A percentile compares a stretch with the other conserved stretches of the same genome.
phyloP scores from a whole-genome alignment of 2,888 invertebrate species.

The Pseudanteris insignis region DNA sequence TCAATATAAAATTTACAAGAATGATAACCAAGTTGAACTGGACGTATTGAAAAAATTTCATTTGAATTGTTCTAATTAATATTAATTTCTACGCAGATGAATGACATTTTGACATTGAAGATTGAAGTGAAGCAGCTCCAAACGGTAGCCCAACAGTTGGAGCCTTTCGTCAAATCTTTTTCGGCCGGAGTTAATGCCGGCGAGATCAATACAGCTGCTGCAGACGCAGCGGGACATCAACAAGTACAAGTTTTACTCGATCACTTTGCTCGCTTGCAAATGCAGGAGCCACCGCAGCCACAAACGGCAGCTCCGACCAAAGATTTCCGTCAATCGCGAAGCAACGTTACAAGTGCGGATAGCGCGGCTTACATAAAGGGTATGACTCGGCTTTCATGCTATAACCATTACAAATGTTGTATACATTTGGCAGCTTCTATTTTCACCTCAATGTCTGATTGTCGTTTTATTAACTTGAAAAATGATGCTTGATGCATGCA shows the following conservation, averaged over 20 bases:
- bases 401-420: too few relatives aligned
- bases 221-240: slow-evolving; percentile 67
- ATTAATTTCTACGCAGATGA: slow-evolving; percentile 71
- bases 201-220: slow-evolving; percentile 57
- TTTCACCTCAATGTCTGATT: too few relatives aligned
- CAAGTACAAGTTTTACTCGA: slow-evolving; percentile 70
- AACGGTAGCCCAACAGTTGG: slow-evolving; percentile 72
- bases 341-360: slow-evolving; percentile 56
- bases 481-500: too few relatives aligned
- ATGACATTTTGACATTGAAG: slow-evolving; percentile 73
- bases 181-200: slow-evolving; percentile 62
- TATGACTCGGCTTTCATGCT: slow-evolving; percentile 34
- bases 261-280: slow-evolving; percentile 67
- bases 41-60: too few relatives aligned
- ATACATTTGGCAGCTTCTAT: too few relatives aligned
- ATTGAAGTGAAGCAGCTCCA: slow-evolving; percentile 75
- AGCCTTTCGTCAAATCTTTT: slow-evolving; percentile 73
- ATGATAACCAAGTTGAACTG: too few relatives aligned
- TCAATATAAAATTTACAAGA: too few relatives aligned
- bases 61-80: too few relatives aligned
- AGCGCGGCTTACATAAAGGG: slow-evolving; percentile 65
- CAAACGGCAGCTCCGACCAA: slow-evolving; percentile 56
- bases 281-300: slow-evolving; percentile 57
- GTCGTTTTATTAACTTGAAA: too few relatives aligned
- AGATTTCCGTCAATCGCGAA: slow-evolving; percentile 59